Conservation (phyloP, 2,888 invertebrate genomes). For the Physocephala rufipes region DNA sequence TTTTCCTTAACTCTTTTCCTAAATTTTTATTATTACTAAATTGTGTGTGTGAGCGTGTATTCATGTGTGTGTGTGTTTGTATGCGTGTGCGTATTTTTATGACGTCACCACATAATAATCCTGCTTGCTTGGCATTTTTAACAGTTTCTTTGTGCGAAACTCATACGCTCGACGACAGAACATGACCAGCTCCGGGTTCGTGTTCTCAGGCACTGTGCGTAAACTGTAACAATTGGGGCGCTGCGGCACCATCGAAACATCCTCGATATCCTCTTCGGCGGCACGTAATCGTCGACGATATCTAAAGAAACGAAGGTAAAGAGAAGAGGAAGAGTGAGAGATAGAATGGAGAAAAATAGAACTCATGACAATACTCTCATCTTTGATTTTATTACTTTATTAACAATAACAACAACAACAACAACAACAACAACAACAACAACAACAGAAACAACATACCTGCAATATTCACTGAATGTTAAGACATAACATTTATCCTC, state of each 20-base stretch:
- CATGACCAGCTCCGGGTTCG: conserved; percentile 86
- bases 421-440: no score
- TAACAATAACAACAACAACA: no score
- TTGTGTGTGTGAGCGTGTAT: neutral
- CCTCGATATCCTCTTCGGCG: conserved; percentile 78
- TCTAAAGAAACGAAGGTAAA: conserved; percentile 66
- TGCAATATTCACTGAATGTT: conserved; percentile 95
- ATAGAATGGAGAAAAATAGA: no score
- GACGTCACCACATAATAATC: conserved; percentile 50
- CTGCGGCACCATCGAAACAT: conserved; percentile 79
- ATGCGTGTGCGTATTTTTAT: conserved; percentile 37
- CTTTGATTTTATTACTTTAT: no score
- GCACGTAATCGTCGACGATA: conserved; percentile 85
- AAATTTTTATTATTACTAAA: neutral
- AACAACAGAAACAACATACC: no score
- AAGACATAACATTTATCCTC: conserved; percentile 98
- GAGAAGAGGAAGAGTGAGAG: neutral
- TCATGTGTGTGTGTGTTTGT: conserved; percentile 23
- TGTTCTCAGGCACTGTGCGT: conserved; percentile 70
- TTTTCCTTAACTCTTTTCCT: neutral
- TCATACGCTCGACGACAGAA: conserved; percentile 96
- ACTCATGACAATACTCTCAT: no score
- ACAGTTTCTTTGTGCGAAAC: conserved; percentile 80
- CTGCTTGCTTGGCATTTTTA: conserved; percentile 64
- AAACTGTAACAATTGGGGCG: conserved; percentile 70